phyloP scores from a whole-genome alignment of 2,113 vertebrate species.

The Lichenostomus cassidix region DNA sequence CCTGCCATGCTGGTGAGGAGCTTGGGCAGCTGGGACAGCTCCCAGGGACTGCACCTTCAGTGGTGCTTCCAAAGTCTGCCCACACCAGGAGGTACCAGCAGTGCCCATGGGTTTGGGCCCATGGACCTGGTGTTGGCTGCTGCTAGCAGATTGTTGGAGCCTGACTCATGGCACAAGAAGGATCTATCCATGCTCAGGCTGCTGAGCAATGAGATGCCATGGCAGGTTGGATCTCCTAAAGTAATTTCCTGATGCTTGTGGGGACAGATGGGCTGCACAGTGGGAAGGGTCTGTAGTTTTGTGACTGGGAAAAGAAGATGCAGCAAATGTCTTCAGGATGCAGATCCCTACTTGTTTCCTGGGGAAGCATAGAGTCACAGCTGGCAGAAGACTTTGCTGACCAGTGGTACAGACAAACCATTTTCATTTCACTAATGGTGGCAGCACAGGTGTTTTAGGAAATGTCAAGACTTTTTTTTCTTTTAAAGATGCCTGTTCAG shows the following conservation, averaged over 20 bases:
- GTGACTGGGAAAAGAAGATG: background rate
- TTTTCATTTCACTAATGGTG: background rate
- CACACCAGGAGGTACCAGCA: background rate
- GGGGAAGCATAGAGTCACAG: background rate
- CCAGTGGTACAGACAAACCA: background rate
- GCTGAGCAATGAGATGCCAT: background rate
- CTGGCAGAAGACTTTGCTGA: background rate
- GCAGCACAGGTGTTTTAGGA: background rate
- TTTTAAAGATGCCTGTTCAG: background rate
- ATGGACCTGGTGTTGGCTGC: rapidly evolving
- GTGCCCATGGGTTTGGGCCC: rapidly evolving
- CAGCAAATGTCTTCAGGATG: background rate
- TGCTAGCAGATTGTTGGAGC: background rate
- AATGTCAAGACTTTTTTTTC: background rate
- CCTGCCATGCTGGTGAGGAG: background rate
- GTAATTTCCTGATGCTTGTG: background rate
- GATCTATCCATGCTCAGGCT: background rate
- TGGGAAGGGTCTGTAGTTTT: background rate
- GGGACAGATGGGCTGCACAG: background rate
- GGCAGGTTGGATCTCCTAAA: background rate
- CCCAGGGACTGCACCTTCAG: background rate
- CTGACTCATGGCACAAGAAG: background rate
- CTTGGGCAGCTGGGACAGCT: background rate
- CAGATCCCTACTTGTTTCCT: background rate
- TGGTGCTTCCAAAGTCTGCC: background rate